These are phyloP conservation scores for Aphelocoma coerulescens DNA, from an alignment of 2,113 vertebrate genomes.

Conservation along the genomic window DNA sequence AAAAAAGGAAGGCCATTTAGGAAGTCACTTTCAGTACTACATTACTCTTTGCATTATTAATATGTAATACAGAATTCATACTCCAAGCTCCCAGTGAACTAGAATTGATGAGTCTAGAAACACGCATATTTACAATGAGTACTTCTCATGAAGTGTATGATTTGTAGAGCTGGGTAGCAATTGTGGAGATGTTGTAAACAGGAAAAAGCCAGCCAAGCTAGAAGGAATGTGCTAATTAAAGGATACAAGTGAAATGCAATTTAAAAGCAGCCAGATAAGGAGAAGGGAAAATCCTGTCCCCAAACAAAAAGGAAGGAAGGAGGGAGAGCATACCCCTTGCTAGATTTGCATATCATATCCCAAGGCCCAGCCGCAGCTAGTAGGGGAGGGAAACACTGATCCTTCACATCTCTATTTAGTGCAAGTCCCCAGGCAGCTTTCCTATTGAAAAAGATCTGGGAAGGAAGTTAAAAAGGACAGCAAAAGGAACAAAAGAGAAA, in stretches of 20 bases:
- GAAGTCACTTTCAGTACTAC: not conserved
- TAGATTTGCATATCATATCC: conserved; percentile 54
- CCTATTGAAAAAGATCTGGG: conserved; percentile 53
- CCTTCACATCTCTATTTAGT: conserved; percentile 42
- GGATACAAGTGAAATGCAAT: not conserved
- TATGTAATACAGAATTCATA: not conserved
- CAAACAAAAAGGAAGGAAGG: conserved; percentile 33
- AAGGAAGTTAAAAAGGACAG: conserved; percentile 36
- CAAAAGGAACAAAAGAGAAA: conserved; percentile 42
- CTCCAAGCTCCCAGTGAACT: not conserved
- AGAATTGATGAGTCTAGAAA: not conserved
- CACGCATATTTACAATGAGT: not conserved
- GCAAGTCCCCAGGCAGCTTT: conserved; percentile 53
- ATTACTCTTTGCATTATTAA: not conserved
- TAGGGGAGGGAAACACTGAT: conserved; percentile 20
- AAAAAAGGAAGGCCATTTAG: not conserved
- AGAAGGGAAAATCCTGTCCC: conserved; percentile 30
- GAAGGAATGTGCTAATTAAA: conserved; percentile 52
- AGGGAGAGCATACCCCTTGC: not conserved
- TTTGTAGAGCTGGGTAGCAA: not conserved
- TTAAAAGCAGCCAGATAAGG: conserved; percentile 18
- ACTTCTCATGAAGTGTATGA: not conserved
- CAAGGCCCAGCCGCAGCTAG: conserved; percentile 9
- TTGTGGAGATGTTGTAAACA: conserved; percentile 35
- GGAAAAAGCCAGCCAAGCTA: conserved; percentile 39